Base-by-base conservation (phyloP, 2,888 invertebrate genomes). In the Colostygia pectinataria region DNA sequence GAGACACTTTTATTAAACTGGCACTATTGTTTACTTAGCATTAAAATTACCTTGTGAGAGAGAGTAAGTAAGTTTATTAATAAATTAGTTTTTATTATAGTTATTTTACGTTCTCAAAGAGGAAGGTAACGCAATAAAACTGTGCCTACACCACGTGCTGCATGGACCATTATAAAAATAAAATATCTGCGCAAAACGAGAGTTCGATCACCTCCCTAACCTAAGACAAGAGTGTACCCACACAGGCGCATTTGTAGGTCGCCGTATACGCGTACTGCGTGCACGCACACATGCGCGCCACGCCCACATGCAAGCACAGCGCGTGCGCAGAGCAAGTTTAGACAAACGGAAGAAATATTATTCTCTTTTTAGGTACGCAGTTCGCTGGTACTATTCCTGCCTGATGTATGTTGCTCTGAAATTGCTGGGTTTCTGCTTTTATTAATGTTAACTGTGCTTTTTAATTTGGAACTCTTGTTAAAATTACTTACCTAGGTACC, bases 191-290 rank as follows among this genome's bases (percentile, higher is more conserved):
- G 83, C 78, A 64, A 81, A 83, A 80, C 74, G 81, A 80, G 83
- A 82, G 89, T 88, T 89, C 89, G 83, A 79, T 87, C 87, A 88
- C 89, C 89, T 88, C 85, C 89, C 88, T 90, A 90, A 90, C 89
- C 89, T 90, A 89, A 90, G 89, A 88, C 89, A 88, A 88, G 88
- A 85, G 84, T 80, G 73, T 80, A 66, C 83, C 72, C 75, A 76
- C 80, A 67, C 48, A 53, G 61, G 54, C 57, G 15, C 65, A 61
- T 69, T 70, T 74, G 72, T 77, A 76, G 77, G 77, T 77, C 61
- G 65, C 63, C 68, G 36, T 24, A 13, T 36, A 24, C 36, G 36
- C 36, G 36, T 24, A 13, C 51, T 47, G 38, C 39, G 33, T 44
- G 52, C 63, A 62, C 69, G 65, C 76, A 74, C 73, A 76, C 72